Evolutionary conservation across 2,113 vertebrate genomes (phyloP).

Genomic region (Stictonetta naevosa): DNA sequence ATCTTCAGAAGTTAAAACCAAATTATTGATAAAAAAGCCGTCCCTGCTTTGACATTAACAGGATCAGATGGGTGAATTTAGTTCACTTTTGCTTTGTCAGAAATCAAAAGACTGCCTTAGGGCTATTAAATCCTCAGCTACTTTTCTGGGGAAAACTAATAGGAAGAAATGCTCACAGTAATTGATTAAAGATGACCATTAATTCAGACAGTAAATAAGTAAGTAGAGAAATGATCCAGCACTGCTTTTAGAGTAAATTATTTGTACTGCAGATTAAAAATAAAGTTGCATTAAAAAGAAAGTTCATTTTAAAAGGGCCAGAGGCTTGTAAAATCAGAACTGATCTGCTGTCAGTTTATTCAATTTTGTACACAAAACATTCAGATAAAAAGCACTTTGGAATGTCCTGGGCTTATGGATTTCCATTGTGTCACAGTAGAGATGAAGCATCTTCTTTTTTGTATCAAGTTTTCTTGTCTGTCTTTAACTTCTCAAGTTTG

Average conservation of each 20-base stretch:
- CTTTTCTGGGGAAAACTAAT: neutral
- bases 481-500: neutral
- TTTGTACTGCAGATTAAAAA: neutral
- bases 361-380: neutral
- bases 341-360: neutral
- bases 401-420: neutral
- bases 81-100: neutral
- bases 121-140: neutral
- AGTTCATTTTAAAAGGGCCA: neutral
- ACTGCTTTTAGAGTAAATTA: neutral
- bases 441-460: neutral
- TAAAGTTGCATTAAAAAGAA: neutral
- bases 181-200: neutral
- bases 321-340: neutral
- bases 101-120: neutral
- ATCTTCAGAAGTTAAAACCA: neutral
- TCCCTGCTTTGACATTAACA: neutral
- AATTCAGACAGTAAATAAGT: neutral
- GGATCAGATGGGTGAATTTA: neutral
- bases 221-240: neutral
- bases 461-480: neutral
- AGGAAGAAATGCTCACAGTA: neutral
- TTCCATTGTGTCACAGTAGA: neutral
- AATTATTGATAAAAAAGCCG: neutral
- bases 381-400: neutral